Evolutionary conservation across 2,797 vertebrate genomes (phyloP).

Genomic region (Enteromius unitaeniatus): DNA sequence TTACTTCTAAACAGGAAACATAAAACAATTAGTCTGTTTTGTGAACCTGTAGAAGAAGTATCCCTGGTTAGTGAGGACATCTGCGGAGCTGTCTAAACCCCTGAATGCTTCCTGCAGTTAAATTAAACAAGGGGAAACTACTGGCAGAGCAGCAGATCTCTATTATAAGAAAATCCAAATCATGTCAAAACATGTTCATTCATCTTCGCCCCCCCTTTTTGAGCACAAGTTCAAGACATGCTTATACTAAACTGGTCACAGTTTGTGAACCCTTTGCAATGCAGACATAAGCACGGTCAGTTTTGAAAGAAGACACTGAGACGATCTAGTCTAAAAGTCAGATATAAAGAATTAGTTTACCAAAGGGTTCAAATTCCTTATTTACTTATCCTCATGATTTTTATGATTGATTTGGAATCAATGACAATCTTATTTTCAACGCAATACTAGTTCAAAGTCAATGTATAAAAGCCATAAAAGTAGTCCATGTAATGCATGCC

Average conservation of each 20-base stretch:
- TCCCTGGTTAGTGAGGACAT: conserved; percentile 52
- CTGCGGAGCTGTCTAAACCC: conserved; percentile 31
- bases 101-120: conserved; percentile 52
- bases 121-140: conserved; percentile 66
- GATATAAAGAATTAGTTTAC: neutral
- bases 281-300: neutral
- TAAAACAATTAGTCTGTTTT: neutral
- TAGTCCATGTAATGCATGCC: neutral
- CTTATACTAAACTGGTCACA: neutral
- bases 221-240: neutral
- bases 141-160: conserved; percentile 63
- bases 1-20: neutral
- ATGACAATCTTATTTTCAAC: neutral
- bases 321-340: neutral
- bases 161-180: conserved; percentile 57
- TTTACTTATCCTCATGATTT: neutral
- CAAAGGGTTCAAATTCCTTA: neutral
- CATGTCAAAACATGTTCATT: conserved; percentile 44
- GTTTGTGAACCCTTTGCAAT: neutral
- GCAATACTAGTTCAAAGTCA: neutral
- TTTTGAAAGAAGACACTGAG: neutral
- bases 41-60: conserved; percentile 61
- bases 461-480: neutral
- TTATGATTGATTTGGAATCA: neutral
- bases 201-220: conserved; percentile 3